Evolutionary conservation across 2,113 vertebrate genomes (phyloP).

Genomic region (Sinosuthora webbiana): DNA sequence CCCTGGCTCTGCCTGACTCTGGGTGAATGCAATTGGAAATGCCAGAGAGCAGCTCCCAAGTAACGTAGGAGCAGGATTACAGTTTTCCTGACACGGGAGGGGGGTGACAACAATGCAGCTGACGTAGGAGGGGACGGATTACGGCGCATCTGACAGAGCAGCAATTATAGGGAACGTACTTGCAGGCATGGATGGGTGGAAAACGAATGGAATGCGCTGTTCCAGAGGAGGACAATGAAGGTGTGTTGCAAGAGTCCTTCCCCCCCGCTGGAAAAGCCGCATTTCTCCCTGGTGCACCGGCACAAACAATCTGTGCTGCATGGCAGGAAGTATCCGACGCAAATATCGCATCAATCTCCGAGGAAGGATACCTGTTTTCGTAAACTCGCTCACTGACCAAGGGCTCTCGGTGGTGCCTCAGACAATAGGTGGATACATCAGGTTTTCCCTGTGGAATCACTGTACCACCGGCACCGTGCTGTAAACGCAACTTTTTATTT

Average conservation of each 20-base stretch:
- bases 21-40: not conserved
- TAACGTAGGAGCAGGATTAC: conserved; percentile 36
- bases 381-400: conserved; percentile 38
- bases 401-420: conserved; percentile 13
- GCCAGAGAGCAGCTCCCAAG: conserved; percentile 26
- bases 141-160: conserved; percentile 42
- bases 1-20: not conserved
- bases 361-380: conserved; percentile 63
- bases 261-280: not conserved
- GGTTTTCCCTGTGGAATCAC: conserved; percentile 47
- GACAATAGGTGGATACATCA: conserved; percentile 63
- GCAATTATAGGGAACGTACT: conserved; percentile 52
- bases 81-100: conserved; percentile 22
- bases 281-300: not conserved
- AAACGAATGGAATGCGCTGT: not conserved
- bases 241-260: conserved; percentile 19
- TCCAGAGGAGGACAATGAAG: conserved; percentile 53
- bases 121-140: conserved; percentile 43
- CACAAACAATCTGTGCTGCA: conserved; percentile 42
- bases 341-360: conserved; percentile 22
- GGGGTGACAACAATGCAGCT: conserved; percentile 57
- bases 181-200: conserved; percentile 9
- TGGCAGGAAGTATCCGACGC: conserved; percentile 39
- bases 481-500: conserved; percentile 26
- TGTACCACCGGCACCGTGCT: not conserved